Evolutionary conservation across 2,888 invertebrate genomes (phyloP).

Genomic region (Latrodectus hesperus): DNA sequence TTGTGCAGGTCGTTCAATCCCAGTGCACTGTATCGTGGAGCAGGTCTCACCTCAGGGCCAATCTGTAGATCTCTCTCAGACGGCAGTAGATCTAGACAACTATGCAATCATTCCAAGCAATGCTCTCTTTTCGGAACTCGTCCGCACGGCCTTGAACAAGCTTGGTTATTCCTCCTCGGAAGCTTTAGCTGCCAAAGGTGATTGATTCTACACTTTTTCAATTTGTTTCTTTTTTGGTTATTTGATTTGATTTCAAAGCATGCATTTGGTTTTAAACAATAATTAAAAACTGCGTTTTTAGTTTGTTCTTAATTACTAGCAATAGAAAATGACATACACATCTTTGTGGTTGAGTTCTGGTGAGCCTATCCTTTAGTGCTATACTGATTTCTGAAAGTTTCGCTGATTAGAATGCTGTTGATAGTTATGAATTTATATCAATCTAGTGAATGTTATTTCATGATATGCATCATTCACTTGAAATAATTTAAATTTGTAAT

Average conservation of each 20-base stretch:
- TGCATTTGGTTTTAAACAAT: neutral
- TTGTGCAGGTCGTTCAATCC: slow-evolving; percentile 85
- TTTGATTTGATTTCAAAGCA: neutral
- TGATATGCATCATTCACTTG: too few species aligned
- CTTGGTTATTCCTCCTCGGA: slow-evolving; percentile 86
- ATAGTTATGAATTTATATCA: too few species aligned
- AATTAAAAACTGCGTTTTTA: neutral
- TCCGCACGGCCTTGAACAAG: slow-evolving; percentile 91
- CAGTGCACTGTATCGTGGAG: slow-evolving; percentile 96
- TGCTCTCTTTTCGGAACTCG: slow-evolving; percentile 91
- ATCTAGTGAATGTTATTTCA: too few species aligned
- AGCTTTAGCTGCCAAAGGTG: slow-evolving; percentile 77
- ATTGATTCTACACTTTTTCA: slow-evolving; percentile 7
- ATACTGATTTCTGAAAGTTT: too few species aligned
- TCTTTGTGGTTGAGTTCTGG: too few species aligned
- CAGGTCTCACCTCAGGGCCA: slow-evolving; percentile 75
- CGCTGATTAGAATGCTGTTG: too few species aligned
- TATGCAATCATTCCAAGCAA: slow-evolving; percentile 95
- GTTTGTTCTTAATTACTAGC: too few species aligned
- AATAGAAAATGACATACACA: too few species aligned
- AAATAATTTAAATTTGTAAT: too few species aligned
- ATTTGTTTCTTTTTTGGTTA: neutral
- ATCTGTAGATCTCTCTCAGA: slow-evolving; percentile 45
- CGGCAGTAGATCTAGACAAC: slow-evolving; percentile 88
- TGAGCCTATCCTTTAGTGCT: too few species aligned